Evolutionary conservation across 2,888 invertebrate genomes (phyloP).

Genomic region (Strigamia transsilvanica): DNA sequence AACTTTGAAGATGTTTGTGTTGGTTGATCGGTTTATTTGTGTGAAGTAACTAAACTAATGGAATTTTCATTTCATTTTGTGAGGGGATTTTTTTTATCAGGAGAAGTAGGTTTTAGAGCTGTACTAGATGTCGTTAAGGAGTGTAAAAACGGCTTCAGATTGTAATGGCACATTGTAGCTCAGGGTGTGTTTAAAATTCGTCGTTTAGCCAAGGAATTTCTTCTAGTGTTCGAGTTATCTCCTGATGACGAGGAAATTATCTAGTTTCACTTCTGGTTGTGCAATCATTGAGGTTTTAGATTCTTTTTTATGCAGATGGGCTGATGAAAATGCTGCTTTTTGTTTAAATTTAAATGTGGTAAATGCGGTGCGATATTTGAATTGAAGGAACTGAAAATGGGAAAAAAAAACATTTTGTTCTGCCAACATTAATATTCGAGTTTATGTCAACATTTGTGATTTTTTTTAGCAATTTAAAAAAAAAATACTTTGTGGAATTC

Average conservation of each 20-base stretch:
- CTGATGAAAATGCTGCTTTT: background rate
- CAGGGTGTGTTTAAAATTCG: slow-evolving; percentile 32
- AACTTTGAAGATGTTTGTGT: background rate
- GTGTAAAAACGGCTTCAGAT: slow-evolving; percentile 31
- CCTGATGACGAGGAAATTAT: slow-evolving; percentile 24
- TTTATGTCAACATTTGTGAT: background rate
- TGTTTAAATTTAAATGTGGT: background rate
- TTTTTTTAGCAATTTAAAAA: background rate
- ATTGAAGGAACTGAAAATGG: background rate
- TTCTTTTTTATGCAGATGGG: background rate
- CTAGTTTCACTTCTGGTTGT: background rate
- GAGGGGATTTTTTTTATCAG: background rate
- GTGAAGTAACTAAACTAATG: background rate
- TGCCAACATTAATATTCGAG: background rate
- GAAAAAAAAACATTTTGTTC: background rate
- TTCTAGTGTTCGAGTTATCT: slow-evolving; percentile 4
- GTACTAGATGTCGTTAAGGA: slow-evolving; percentile 28
- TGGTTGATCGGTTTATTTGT: background rate
- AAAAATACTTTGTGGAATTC: background rate
- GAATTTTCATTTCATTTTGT: slow-evolving; percentile 32
- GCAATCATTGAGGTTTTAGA: background rate
- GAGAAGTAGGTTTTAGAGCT: background rate
- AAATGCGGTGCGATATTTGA: background rate
- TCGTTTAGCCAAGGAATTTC: slow-evolving; percentile 27
- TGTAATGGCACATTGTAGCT: slow-evolving; percentile 18